These are phyloP conservation scores for Enteromius anoplus DNA, from an alignment of 2,797 vertebrate genomes.

Conservation along the genomic window DNA sequence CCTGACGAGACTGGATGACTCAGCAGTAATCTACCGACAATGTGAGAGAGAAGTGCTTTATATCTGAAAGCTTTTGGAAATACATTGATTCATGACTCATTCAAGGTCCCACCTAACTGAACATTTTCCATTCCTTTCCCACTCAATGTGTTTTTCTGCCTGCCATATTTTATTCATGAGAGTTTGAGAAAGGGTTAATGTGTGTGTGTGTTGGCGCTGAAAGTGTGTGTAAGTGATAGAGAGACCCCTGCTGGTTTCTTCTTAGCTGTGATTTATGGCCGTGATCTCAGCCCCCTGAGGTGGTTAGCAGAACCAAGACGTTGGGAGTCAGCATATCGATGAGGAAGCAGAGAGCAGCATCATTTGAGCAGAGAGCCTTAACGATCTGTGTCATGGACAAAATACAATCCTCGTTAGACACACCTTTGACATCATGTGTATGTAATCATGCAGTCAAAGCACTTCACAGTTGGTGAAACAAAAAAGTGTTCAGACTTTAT, in stretches of 20 bases:
- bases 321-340: constrained; percentile 42
- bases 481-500: neutral
- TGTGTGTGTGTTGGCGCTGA: constrained; percentile 19
- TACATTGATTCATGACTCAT: constrained; percentile 9
- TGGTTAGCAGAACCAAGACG: constrained; percentile 30
- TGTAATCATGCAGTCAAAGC: constrained; percentile 31
- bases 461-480: neutral
- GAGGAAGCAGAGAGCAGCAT: constrained; percentile 32
- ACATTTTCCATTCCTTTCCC: constrained; percentile 9
- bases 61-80: constrained; percentile 20
- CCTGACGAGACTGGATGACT: constrained; percentile 45
- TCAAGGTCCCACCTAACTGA: neutral
- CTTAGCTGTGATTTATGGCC: constrained; percentile 46
- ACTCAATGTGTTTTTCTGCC: constrained; percentile 23
- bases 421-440: constrained; percentile 13
- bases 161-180: constrained; percentile 57
- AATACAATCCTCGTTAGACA: constrained; percentile 35
- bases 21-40: constrained; percentile 45
- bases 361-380: constrained; percentile 31
- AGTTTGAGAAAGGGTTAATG: constrained; percentile 39
- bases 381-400: constrained; percentile 34
- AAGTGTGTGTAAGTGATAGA: constrained; percentile 15
- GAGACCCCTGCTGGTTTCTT: constrained; percentile 48
- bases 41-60: neutral
- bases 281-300: constrained; percentile 23